Evolutionary conservation across 2,797 vertebrate genomes (phyloP).

Genomic region (Microctenopoma lineatum): DNA sequence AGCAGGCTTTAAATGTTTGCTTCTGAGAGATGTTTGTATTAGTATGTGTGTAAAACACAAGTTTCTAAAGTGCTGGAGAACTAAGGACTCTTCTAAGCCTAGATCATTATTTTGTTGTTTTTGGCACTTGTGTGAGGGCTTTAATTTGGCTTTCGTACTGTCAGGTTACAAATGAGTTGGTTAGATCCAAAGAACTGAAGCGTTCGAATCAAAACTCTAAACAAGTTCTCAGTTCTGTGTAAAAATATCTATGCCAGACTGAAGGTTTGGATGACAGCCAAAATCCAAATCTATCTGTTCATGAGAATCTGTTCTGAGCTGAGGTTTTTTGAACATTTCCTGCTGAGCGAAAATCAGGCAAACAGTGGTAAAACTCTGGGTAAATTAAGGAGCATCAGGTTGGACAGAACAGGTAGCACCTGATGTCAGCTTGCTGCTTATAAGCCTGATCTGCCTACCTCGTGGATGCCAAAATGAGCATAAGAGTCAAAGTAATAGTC

Average conservation of each 20-base stretch:
- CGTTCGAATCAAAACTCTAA: neutral
- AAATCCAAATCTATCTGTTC: constrained; percentile 7
- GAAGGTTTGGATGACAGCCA: constrained; percentile 13
- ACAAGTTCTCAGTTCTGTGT: neutral
- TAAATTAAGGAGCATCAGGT: constrained; percentile 16
- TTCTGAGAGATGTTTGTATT: neutral
- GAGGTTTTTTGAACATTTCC: constrained; percentile 18
- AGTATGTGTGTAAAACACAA: neutral
- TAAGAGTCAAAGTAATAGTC: constrained; percentile 99
- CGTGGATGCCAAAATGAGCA: constrained; percentile 98
- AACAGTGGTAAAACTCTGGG: constrained; percentile 23
- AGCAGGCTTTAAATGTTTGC: neutral
- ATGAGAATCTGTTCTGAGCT: constrained; percentile 13
- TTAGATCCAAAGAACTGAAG: neutral
- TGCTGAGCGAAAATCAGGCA: constrained; percentile 11
- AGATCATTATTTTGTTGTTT: constrained; percentile 1
- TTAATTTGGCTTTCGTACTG: neutral
- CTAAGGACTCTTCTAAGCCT: neutral
- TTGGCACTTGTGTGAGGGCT: neutral
- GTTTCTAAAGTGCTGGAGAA: neutral
- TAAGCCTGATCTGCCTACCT: constrained; percentile 83
- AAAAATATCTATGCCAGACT: constrained; percentile 7
- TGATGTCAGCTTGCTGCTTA: constrained; percentile 13
- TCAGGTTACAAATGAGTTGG: neutral
- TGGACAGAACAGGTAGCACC: constrained; percentile 18